phyloP scores from a whole-genome alignment of 2,888 invertebrate genomes.

The Noctua janthe region DNA sequence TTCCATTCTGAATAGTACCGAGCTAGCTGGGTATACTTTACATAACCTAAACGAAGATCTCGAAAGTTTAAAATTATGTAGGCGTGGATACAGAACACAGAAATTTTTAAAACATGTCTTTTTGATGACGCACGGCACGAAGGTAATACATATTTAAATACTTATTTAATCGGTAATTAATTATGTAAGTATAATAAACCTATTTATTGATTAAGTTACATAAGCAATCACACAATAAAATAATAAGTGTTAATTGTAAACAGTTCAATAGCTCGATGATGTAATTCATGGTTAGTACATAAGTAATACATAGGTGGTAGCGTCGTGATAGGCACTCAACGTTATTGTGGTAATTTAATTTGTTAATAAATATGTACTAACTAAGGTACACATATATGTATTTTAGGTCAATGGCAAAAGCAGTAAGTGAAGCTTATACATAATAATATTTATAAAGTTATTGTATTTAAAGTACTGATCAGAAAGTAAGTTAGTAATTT shows the following conservation, averaged over 20 bases:
- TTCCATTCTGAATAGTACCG: background rate
- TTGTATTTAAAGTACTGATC: background rate
- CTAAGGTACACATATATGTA: background rate
- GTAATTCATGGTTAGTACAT: conserved; percentile 22
- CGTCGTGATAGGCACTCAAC: conserved; percentile 28
- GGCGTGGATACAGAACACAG: background rate
- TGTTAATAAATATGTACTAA: conserved; percentile 22
- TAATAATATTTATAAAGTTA: background rate
- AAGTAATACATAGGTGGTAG: conserved; percentile 18
- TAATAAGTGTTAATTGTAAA: conserved; percentile 42
- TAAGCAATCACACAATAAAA: conserved; percentile 33
- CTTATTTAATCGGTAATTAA: conserved; percentile 6
- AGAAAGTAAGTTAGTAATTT: background rate
- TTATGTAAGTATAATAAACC: conserved; percentile 20
- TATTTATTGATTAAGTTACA: conserved; percentile 23
- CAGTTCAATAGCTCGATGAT: conserved; percentile 32
- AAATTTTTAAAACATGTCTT: background rate
- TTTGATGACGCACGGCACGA: background rate
- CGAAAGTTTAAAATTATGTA: background rate
- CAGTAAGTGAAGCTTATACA: conserved; percentile 1
- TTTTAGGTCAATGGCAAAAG: conserved; percentile 50
- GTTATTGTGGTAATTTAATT: conserved; percentile 34
- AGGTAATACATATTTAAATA: background rate
- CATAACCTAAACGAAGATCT: background rate
- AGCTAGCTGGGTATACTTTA: background rate